phyloP scores from a whole-genome alignment of 2,113 vertebrate genomes.

The Dunckerocampus dactyliophorus region DNA sequence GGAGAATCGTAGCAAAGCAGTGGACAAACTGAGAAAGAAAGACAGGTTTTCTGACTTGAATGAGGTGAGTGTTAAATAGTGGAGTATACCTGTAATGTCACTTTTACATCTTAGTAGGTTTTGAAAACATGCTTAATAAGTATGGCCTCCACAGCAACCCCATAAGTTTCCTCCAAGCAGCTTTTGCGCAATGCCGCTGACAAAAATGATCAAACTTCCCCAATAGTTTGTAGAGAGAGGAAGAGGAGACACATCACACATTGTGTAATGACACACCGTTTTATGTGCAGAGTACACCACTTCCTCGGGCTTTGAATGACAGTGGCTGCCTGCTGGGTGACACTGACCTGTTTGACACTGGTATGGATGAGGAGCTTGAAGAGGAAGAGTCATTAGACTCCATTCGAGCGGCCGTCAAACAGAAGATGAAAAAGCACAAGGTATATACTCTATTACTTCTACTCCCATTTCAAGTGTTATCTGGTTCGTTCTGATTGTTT shows the following conservation, averaged over 20 bases:
- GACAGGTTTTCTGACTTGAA: slow-evolving; percentile 28
- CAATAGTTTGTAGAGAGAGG: background rate
- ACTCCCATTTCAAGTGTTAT: background rate
- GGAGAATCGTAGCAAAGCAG: slow-evolving; percentile 38
- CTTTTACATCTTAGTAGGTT: background rate
- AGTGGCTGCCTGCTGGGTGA: slow-evolving; percentile 87
- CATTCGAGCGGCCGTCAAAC: slow-evolving; percentile 80
- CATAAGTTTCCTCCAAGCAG: background rate
- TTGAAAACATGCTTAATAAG: too few relatives aligned
- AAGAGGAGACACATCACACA: background rate
- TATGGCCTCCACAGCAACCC: background rate
- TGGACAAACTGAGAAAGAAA: slow-evolving; percentile 59
- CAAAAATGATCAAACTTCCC: background rate
- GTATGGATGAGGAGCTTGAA: slow-evolving; percentile 75
- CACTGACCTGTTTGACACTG: slow-evolving; percentile 85
- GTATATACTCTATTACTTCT: slow-evolving; percentile 52
- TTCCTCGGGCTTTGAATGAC: slow-evolving; percentile 72
- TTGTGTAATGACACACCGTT: background rate
- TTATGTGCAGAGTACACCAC: slow-evolving; percentile 36
- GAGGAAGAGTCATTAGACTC: slow-evolving; percentile 84
- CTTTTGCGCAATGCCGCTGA: background rate
- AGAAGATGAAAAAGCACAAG: slow-evolving; percentile 79
- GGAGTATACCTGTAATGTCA: background rate
- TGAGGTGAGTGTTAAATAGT: slow-evolving; percentile 24
- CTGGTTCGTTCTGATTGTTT: background rate